Evolutionary conservation across 2,888 invertebrate species (phyloP).

Genomic region (Andrena flavipes): DNA sequence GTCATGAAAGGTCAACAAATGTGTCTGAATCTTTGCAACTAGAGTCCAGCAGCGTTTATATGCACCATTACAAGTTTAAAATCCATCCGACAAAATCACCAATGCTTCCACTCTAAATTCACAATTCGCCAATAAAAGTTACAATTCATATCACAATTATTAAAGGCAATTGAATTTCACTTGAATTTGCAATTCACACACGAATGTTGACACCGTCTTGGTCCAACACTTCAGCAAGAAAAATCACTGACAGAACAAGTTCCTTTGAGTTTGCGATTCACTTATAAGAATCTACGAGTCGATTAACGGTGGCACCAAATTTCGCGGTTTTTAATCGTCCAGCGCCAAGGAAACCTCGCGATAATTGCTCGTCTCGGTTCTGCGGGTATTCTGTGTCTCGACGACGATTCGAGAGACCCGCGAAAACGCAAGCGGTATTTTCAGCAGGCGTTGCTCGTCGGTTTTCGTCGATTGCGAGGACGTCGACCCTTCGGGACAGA

Average conservation of each 20-base stretch:
- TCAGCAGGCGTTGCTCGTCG: constrained; percentile 36
- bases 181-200: background rate
- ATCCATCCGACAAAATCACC: background rate
- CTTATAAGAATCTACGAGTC: background rate
- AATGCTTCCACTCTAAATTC: background rate
- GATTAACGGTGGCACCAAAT: background rate
- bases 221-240: background rate
- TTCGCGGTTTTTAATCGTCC: background rate
- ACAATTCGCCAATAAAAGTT: background rate
- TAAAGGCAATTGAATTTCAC: background rate
- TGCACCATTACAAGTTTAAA: background rate
- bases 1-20: background rate
- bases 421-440: constrained; percentile 53
- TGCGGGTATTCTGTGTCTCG: constrained; percentile 14
- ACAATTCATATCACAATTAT: background rate
- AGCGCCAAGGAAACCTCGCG: background rate
- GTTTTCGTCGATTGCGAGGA: constrained; percentile 55
- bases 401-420: background rate
- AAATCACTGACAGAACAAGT: background rate
- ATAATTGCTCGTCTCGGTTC: background rate
- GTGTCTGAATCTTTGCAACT: background rate
- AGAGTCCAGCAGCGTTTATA: background rate
- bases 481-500: constrained; percentile 48
- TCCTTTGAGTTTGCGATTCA: background rate
- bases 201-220: background rate